phyloP scores from a whole-genome alignment of 2,888 invertebrate species.

The Pantelozetes paolii region DNA sequence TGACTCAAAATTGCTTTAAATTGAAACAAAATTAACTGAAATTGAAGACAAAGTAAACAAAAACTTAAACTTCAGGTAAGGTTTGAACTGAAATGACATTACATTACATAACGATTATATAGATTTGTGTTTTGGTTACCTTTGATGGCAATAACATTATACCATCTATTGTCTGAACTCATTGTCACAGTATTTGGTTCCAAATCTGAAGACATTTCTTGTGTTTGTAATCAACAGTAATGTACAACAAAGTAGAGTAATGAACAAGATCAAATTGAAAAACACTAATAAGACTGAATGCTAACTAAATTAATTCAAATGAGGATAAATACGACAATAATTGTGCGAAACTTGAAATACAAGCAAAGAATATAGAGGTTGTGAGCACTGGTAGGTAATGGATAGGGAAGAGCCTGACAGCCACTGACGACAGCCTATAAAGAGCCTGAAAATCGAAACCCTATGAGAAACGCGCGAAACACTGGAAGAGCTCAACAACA shows the following conservation, averaged over 20 bases:
- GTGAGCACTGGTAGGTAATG: background rate
- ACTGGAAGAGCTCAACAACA: slow-evolving; percentile 11
- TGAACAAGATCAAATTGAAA: background rate
- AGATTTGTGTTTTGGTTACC: slow-evolving; percentile 9
- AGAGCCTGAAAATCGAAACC: slow-evolving; percentile 3
- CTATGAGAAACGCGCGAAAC: slow-evolving; percentile 24
- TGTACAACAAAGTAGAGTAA: too few relatives aligned
- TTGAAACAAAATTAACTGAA: too few relatives aligned
- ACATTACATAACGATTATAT: background rate
- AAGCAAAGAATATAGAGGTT: too few relatives aligned
- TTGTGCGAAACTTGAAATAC: slow-evolving; percentile 6
- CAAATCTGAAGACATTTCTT: background rate
- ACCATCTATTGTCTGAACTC: slow-evolving; percentile 26
- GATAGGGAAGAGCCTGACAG: slow-evolving; percentile 6
- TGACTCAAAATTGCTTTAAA: too few relatives aligned
- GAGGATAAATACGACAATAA: slow-evolving; percentile 6
- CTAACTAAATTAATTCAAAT: too few relatives aligned
- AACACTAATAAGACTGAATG: background rate
- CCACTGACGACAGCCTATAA: background rate
- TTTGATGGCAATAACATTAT: slow-evolving; percentile 22
- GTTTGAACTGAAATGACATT: background rate
- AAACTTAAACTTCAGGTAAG: background rate
- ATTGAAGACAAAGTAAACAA: too few relatives aligned
- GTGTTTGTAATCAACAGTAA: too few relatives aligned
- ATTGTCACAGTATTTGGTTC: slow-evolving; percentile 6